Evolutionary conservation across 2,797 vertebrate genomes (phyloP).

Genomic region (Cheirogaleus major): DNA sequence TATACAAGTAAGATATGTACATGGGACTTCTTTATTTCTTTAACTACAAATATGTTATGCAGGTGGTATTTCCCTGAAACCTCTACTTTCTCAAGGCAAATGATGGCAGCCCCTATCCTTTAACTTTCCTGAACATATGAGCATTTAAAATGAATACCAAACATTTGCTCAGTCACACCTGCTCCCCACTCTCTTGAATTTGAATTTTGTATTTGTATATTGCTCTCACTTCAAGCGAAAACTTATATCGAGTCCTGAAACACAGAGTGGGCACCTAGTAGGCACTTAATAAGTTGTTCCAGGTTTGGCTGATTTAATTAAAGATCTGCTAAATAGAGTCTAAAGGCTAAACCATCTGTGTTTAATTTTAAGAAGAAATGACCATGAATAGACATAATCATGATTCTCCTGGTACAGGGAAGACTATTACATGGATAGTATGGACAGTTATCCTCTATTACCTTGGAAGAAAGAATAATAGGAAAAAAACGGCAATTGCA

Average conservation of each 20-base stretch:
- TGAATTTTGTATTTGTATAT: not conserved
- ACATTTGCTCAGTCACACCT: not conserved
- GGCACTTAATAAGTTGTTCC: slow-evolving; percentile 37
- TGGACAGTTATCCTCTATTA: slow-evolving; percentile 9
- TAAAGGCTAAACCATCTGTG: slow-evolving; percentile 39
- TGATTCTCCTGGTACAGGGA: slow-evolving; percentile 20
- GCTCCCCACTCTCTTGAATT: not conserved
- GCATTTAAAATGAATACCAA: slow-evolving; percentile 19
- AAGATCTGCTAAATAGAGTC: slow-evolving; percentile 41
- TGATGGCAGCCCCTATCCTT: not conserved
- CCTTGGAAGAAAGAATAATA: not conserved
- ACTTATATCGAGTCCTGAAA: slow-evolving; percentile 20
- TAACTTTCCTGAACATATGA: slow-evolving; percentile 16
- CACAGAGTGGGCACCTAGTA: not conserved
- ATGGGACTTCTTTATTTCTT: slow-evolving; percentile 24
- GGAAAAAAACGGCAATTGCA: not conserved
- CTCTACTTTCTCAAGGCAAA: not conserved
- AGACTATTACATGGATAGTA: not conserved
- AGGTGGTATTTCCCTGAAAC: not conserved
- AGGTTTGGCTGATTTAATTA: slow-evolving; percentile 55
- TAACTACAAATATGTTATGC: not conserved
- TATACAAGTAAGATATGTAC: not conserved
- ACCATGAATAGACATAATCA: not conserved
- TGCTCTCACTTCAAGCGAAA: not conserved
- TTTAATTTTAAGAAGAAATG: slow-evolving; percentile 66